Evolutionary conservation across 2,113 vertebrate genomes (phyloP), one percentile per base, ranked within the genome.

Genomic region (Pipra filicauda): DNA sequence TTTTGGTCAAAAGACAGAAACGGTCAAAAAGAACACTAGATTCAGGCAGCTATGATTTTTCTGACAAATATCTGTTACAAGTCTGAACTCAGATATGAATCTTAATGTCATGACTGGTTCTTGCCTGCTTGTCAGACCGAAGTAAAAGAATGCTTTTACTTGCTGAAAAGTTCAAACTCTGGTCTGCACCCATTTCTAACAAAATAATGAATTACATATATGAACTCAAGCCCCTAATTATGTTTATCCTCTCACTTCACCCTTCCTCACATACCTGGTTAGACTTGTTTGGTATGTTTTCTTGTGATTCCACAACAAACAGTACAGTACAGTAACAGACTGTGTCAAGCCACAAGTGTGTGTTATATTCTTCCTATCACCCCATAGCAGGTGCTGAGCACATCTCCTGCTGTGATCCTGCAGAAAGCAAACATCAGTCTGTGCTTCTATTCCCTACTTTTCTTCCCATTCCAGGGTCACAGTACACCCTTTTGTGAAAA

Each of bases 51-150:
- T 39, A 30, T 23, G 15, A 55, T 67, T 89, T 84, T 93, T 87
- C 73, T 87, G 55, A 58, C 41, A n/a, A 73, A 73, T 22, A 15
- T 31, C 9, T 4, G 43, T 30, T 0, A 0, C 17, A 30, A 74
- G 39, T 55, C 57, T 24, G 37, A 92, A 62, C 20, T 80, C 1
- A 0, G 67, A 46, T 49, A 48, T 2, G 11, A 58, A 65, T 82
- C 54, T 31, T 39, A 73, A 57, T 4, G 4, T 44, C 48, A 46
- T 17, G 41, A 13, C 41, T 80, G 59, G 17, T 26, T 49, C 22
- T 85, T 84, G 37, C 17, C 41, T 87, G 51, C 48, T 27, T 58
- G 80, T 79, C 39, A 66, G 19, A 49, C 64, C 74, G 41, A 65
- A 91, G 41, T 26, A 30, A 91, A 59, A 70, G 13, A 66, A 66